Percentiles rank a stretch among this genome's conserved stretches.
phyloP scores from a whole-genome alignment of 2,888 invertebrate genomes.

The Nasonia oneida region DNA sequence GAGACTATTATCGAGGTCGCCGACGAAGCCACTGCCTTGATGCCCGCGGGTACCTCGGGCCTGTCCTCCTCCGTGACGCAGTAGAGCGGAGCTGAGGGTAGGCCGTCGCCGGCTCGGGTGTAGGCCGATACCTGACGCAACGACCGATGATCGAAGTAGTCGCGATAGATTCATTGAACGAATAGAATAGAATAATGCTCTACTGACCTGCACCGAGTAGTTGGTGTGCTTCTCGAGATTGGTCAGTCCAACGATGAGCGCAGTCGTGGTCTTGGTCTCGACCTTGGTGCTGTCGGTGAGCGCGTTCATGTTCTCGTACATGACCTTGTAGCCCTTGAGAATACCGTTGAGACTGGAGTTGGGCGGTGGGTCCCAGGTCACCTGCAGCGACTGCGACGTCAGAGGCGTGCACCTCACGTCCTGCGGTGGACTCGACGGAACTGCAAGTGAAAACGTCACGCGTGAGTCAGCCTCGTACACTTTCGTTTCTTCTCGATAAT shows the following conservation, averaged over 20 bases:
- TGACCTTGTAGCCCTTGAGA: constrained; percentile 92
- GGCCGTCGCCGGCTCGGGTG: constrained; percentile 94
- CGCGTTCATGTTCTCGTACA: constrained; percentile 77
- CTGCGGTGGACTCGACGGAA: constrained; percentile 92
- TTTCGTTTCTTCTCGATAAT: too few relatives aligned
- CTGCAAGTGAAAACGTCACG: constrained; percentile 78
- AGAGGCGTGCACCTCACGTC: constrained; percentile 90
- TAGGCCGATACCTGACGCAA: constrained; percentile 92
- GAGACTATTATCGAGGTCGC: constrained; percentile 92
- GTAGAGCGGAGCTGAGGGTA: constrained; percentile 89
- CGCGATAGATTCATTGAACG: neutral
- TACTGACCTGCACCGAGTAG: constrained; percentile 87
- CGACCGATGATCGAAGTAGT: constrained; percentile 82
- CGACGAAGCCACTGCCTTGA: constrained; percentile 93
- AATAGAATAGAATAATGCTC: neutral
- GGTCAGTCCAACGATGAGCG: constrained; percentile 86
- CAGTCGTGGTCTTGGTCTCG: constrained; percentile 85
- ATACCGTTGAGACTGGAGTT: constrained; percentile 91
- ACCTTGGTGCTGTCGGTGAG: constrained; percentile 74
- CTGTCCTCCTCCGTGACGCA: constrained; percentile 95
- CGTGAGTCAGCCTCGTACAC: neutral
- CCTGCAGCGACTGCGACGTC: constrained; percentile 91
- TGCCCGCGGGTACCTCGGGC: constrained; percentile 93
- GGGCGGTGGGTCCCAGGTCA: constrained; percentile 92
- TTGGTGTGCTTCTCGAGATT: constrained; percentile 93